These are phyloP conservation scores for Desoria tigrina DNA, from an alignment of 2,888 invertebrate species.

Conservation along the genomic window DNA sequence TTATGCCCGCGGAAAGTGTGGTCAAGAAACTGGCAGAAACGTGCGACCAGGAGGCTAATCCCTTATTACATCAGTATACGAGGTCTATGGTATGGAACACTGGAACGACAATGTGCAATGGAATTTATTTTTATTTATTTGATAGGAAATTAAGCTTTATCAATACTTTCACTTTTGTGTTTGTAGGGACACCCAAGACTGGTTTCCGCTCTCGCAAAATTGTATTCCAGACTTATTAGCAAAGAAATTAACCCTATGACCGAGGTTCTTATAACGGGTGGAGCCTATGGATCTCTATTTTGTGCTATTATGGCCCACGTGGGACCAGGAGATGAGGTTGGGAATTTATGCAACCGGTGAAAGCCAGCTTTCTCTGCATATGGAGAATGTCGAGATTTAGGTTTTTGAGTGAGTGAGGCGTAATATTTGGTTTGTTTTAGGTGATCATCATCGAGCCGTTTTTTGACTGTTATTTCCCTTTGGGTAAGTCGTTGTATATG, in stretches of 20 bases:
- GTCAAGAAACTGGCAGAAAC: constrained; percentile 67
- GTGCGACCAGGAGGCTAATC: constrained; percentile 69
- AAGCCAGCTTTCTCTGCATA: constrained; percentile 14
- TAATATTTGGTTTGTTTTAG: constrained; percentile 25
- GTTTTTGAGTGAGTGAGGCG: too few relatives aligned
- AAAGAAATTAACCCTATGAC: constrained; percentile 77
- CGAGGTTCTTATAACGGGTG: constrained; percentile 85
- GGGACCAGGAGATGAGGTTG: constrained; percentile 50
- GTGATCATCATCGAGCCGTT: constrained; percentile 52
- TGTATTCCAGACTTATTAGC: constrained; percentile 78
- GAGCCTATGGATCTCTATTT: constrained; percentile 94
- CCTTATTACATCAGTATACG: constrained; percentile 86
- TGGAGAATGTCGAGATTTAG: background rate
- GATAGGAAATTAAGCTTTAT: background rate
- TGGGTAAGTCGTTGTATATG: constrained; percentile 59
- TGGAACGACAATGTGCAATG: background rate
- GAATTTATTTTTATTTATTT: background rate
- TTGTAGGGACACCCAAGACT: constrained; percentile 86
- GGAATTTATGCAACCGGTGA: background rate
- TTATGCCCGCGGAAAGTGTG: constrained; percentile 71
- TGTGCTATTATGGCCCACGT: constrained; percentile 69
- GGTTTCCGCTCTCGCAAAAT: constrained; percentile 76
- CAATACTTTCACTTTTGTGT: constrained; percentile 6
- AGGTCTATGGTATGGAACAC: constrained; percentile 90
- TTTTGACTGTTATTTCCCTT: constrained; percentile 51